These are phyloP conservation scores for Steinernema khuongi DNA, from an alignment of 1,140 invertebrate species.

Conservation along the genomic window DNA sequence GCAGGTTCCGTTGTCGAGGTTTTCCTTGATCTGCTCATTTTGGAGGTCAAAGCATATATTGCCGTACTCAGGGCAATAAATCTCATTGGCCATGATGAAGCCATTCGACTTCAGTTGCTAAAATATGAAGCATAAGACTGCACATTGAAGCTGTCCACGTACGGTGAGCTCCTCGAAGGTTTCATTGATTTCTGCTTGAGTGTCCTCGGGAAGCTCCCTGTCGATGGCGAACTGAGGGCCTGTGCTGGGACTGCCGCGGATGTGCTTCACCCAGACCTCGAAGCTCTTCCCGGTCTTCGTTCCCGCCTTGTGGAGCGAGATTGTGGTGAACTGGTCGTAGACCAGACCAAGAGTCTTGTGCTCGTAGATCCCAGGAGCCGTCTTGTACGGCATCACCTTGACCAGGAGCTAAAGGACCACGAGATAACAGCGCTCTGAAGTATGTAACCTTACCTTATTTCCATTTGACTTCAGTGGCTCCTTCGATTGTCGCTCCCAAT, in stretches of 20 bases:
- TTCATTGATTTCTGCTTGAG: too few species aligned
- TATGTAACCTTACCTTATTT: too few species aligned
- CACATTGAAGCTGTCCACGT: too few species aligned
- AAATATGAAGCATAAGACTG: too few species aligned
- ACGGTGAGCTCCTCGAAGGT: too few species aligned
- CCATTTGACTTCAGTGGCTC: too few species aligned
- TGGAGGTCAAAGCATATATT: not conserved
- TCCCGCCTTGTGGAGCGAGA: not conserved
- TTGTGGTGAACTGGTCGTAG: not conserved
- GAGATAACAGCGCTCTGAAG: not conserved
- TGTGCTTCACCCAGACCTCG: not conserved
- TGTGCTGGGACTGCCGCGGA: too few species aligned
- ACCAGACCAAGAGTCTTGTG: not conserved
- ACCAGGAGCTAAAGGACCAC: not conserved
- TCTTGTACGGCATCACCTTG: not conserved
- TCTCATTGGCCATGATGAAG: not conserved
- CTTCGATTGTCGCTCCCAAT: too few species aligned
- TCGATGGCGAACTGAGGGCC: too few species aligned
- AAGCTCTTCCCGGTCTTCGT: not conserved
- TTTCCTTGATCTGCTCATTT: not conserved
- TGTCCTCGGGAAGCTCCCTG: too few species aligned
- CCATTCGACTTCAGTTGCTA: not conserved
- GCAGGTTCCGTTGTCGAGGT: not conserved
- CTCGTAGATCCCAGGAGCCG: not conserved
- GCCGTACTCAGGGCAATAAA: not conserved